Evolutionary conservation across 2,113 vertebrate species (phyloP).

Genomic region (Eurystomus gularis): DNA sequence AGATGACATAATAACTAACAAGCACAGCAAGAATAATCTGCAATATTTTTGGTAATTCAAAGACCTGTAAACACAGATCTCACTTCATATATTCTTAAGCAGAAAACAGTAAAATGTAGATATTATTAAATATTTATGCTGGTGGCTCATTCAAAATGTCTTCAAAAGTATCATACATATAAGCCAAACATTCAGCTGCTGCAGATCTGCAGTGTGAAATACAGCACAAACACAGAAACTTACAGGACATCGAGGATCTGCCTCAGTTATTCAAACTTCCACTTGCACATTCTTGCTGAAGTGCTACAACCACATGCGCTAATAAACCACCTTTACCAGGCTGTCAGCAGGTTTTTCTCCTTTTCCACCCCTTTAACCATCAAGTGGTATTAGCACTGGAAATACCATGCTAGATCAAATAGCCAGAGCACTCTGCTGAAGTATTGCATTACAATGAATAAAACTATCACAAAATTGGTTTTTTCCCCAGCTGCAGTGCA

Average conservation of each 20-base stretch:
- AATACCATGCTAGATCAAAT: slow-evolving; percentile 9
- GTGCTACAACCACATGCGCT: background rate
- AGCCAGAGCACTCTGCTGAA: background rate
- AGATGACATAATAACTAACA: background rate
- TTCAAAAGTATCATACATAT: background rate
- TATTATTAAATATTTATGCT: background rate
- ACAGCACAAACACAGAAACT: background rate
- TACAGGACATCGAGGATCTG: background rate
- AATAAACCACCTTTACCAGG: background rate
- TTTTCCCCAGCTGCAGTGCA: background rate
- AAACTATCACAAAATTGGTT: background rate
- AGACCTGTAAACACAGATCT: background rate
- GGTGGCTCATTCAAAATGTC: background rate
- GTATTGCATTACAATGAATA: slow-evolving; percentile 29
- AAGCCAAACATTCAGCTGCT: background rate
- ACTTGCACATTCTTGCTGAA: background rate
- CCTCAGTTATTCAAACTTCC: background rate
- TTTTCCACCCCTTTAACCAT: background rate
- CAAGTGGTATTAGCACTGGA: background rate
- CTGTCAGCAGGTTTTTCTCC: background rate
- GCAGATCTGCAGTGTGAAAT: background rate
- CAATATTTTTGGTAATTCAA: background rate
- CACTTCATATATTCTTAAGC: background rate
- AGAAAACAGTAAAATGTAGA: background rate
- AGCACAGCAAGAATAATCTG: background rate